Percentiles rank a stretch among this genome's conserved stretches.
phyloP scores from a whole-genome alignment of 2,888 invertebrate genomes.

The Pterostichus niger region DNA sequence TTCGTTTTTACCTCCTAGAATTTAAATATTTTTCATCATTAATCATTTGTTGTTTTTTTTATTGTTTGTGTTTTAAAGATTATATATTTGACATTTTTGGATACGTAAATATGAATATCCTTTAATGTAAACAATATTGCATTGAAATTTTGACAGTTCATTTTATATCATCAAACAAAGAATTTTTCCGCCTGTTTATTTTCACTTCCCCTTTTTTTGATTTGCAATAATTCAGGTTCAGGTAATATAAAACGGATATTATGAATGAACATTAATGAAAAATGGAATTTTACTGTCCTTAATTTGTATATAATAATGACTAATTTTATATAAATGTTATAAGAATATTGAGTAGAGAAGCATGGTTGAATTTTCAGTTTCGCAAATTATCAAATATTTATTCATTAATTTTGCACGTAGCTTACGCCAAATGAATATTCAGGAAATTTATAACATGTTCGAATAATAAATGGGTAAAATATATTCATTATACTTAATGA shows the following conservation, averaged over 20 bases:
- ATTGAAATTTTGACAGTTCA: constrained; percentile 46
- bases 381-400: constrained; percentile 13
- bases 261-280: constrained; percentile 43
- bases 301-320: constrained; percentile 9
- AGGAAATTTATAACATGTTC: not conserved
- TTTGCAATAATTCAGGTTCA: constrained; percentile 19
- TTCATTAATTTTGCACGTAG: constrained; percentile 17
- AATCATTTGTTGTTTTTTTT: constrained; percentile 55
- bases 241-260: constrained; percentile 22
- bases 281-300: not conserved
- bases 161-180: constrained; percentile 52
- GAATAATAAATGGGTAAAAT: constrained; percentile 19
- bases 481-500: constrained; percentile 24
- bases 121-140: constrained; percentile 32
- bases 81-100: constrained; percentile 10
- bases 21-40: constrained; percentile 50
- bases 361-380: not conserved
- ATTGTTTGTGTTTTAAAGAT: constrained; percentile 10
- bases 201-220: not conserved
- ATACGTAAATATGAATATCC: not conserved
- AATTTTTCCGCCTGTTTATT: constrained; percentile 40
- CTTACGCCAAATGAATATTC: not conserved
- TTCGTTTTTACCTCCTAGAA: constrained; percentile 17
- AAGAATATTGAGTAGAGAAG: not conserved
- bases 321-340: constrained; percentile 6